These are phyloP conservation scores for Agrochola circellaris DNA, from an alignment of 2,888 invertebrate genomes.

Conservation along the genomic window DNA sequence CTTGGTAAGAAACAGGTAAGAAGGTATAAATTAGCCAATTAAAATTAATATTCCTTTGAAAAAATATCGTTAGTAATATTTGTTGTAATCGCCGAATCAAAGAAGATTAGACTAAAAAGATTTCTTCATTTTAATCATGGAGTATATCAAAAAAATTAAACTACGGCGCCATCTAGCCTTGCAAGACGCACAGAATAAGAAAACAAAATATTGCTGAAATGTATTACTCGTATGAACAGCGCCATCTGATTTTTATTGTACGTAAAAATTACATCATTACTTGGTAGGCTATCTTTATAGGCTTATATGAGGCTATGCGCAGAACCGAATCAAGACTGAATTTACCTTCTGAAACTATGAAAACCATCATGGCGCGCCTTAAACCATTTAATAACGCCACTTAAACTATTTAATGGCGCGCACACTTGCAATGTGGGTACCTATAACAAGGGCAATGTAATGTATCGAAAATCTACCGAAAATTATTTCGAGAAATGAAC, in stretches of 20 bases:
- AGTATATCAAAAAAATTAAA: not conserved
- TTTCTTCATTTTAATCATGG: not conserved
- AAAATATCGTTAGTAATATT: not conserved
- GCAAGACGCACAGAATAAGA: not conserved
- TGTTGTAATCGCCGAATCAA: slow-evolving; percentile 6
- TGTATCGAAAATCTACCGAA: not conserved
- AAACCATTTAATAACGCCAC: not conserved
- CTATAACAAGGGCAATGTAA: not conserved
- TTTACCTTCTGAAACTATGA: not conserved
- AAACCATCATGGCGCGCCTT: not conserved
- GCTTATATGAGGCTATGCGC: not conserved
- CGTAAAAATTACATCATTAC: not conserved
- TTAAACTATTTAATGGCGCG: not conserved
- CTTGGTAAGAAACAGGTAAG: not conserved
- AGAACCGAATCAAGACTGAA: not conserved
- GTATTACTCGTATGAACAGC: not conserved
- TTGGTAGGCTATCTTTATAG: not conserved
- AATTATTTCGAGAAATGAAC: not conserved
- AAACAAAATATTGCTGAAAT: not conserved
- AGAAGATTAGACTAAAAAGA: not conserved
- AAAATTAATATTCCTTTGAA: not conserved
- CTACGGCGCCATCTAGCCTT: slow-evolving; percentile 16
- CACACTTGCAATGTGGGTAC: no score
- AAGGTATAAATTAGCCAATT: not conserved
- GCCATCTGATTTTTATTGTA: slow-evolving; percentile 22